phyloP scores from a whole-genome alignment of 92 coral and sea anemone genomes.

The Phenganax marumi region DNA sequence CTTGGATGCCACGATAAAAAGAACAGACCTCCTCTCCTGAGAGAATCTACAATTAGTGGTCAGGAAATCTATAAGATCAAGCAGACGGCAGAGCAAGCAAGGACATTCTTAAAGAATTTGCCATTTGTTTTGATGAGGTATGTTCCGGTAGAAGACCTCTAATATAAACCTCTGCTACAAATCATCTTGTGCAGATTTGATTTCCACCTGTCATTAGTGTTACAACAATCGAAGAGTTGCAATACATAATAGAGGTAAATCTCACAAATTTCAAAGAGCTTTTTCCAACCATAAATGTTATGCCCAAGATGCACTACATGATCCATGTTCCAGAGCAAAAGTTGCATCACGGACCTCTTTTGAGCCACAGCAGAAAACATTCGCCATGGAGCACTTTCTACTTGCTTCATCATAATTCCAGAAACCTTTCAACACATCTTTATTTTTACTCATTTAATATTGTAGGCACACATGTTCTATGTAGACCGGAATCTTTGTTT shows the following conservation, averaged over 20 bases:
- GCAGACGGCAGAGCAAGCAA: slow-evolving; percentile 40
- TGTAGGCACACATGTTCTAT: too few relatives aligned
- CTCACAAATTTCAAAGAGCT: slow-evolving; percentile 7
- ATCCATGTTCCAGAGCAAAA: slow-evolving; percentile 65
- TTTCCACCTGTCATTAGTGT: slow-evolving; percentile 33
- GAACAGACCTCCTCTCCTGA: slow-evolving; percentile 36
- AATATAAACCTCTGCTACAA: slow-evolving; percentile 27
- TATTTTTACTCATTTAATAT: too few relatives aligned
- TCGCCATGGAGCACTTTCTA: background rate
- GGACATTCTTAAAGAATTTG: slow-evolving; percentile 44
- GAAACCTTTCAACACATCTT: too few relatives aligned
- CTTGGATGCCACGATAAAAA: background rate
- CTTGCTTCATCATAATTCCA: background rate
- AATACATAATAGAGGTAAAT: background rate
- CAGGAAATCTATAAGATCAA: slow-evolving; percentile 40
- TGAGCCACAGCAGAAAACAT: slow-evolving; percentile 9
- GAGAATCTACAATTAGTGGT: slow-evolving; percentile 30
- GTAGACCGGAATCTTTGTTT: too few relatives aligned
- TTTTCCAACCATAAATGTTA: slow-evolving; percentile 27
- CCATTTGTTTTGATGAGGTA: slow-evolving; percentile 55
- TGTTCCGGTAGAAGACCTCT: slow-evolving; percentile 47
- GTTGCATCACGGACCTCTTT: slow-evolving; percentile 65
- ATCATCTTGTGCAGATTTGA: slow-evolving; percentile 32
- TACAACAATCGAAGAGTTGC: slow-evolving; percentile 5
- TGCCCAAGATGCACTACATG: slow-evolving; percentile 66